These are phyloP conservation scores for Lepisosteus osseus DNA, from an alignment of 2,113 vertebrate species.

Conservation along the genomic window DNA sequence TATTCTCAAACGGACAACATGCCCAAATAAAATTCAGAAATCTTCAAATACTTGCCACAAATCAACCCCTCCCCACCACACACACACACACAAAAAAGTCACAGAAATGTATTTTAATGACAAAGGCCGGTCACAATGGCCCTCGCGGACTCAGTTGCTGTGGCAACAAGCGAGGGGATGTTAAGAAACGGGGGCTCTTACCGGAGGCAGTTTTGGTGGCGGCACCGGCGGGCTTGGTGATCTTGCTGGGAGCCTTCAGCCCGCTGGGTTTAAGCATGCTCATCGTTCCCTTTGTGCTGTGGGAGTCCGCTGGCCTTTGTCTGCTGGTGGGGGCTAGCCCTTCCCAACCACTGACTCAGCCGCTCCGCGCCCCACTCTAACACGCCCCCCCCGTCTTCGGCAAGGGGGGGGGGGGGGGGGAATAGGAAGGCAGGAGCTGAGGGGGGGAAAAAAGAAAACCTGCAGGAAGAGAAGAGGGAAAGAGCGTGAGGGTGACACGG, in stretches of 20 bases:
- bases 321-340: conserved; percentile 44
- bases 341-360: conserved; percentile 58
- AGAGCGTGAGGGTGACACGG: not conserved
- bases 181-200: conserved; percentile 37
- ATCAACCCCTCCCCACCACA: not conserved
- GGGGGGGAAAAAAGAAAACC: conserved; percentile 44
- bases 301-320: conserved; percentile 26
- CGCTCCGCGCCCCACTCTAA: conserved; percentile 35
- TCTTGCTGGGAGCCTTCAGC: conserved; percentile 91
- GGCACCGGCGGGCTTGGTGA: conserved; percentile 67
- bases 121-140: not conserved
- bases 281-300: conserved; percentile 65
- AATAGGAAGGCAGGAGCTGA: not conserved
- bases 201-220: conserved; percentile 73
- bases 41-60: too few species aligned
- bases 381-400: conserved; percentile 30
- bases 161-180: too few species aligned
- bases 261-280: conserved; percentile 89
- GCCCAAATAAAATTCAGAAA: too few species aligned
- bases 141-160: too few species aligned
- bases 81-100: conserved; percentile 1
- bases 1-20: too few species aligned
- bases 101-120: not conserved
- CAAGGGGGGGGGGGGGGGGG: not conserved
- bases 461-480: conserved; percentile 39